A percentile compares a stretch with the other conserved stretches of the same genome.
phyloP scores from a whole-genome alignment of 1,140 invertebrate genomes.

The Drosophila pectinifera region DNA sequence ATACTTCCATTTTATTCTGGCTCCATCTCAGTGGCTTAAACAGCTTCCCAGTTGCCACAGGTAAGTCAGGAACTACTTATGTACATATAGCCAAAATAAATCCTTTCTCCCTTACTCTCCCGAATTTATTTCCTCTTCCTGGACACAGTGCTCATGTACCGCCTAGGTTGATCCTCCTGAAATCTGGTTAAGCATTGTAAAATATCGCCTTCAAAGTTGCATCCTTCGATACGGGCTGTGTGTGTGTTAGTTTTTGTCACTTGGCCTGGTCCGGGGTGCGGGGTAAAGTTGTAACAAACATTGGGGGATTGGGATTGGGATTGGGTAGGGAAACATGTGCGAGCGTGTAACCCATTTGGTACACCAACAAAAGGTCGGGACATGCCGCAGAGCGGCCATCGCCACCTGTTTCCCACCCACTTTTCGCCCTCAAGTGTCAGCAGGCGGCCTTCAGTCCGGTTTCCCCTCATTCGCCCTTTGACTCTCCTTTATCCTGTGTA shows the following conservation, averaged over 20 bases:
- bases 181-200: slow-evolving; percentile 31
- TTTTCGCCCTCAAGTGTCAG: slow-evolving; percentile 28
- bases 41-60: no score
- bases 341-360: slow-evolving; percentile 75
- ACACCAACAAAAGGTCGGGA: slow-evolving; percentile 57
- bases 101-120: no score
- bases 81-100: no score
- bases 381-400: slow-evolving; percentile 5
- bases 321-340: slow-evolving; percentile 57
- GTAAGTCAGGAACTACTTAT: no score
- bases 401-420: slow-evolving; percentile 44
- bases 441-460: slow-evolving; percentile 34
- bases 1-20: not conserved
- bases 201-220: slow-evolving; percentile 3
- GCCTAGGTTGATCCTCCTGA: slow-evolving; percentile 24
- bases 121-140: not conserved
- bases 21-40: no score
- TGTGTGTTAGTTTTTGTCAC: slow-evolving; percentile 44
- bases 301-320: slow-evolving; percentile 27
- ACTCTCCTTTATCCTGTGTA: not conserved
- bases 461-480: slow-evolving; percentile 4
- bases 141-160: not conserved
- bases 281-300: slow-evolving; percentile 26
- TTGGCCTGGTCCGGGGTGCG: slow-evolving; percentile 7
- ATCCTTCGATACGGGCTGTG: slow-evolving; percentile 9